phyloP scores from a whole-genome alignment of 2,113 vertebrate species.

The Oxyura jamaicensis region DNA sequence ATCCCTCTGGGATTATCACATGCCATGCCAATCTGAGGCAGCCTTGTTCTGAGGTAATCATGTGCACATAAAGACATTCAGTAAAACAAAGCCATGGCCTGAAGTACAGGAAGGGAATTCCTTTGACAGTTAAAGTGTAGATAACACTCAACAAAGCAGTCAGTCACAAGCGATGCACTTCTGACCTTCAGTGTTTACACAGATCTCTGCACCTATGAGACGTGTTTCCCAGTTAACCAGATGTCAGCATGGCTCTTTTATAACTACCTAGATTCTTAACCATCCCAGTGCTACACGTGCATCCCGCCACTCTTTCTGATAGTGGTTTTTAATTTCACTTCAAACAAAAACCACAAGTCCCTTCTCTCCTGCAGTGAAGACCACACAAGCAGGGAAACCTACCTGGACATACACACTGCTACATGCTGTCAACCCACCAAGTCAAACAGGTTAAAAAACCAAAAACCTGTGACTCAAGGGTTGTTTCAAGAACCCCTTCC shows the following conservation, averaged over 20 bases:
- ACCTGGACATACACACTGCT: not conserved
- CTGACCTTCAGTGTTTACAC: not conserved
- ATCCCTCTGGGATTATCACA: not conserved
- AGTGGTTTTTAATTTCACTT: not conserved
- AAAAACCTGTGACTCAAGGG: not conserved
- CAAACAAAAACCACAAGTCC: not conserved
- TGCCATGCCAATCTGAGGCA: not conserved
- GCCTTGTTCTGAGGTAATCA: not conserved
- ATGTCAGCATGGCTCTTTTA: not conserved
- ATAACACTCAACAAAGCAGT: not conserved
- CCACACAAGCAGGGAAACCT: not conserved
- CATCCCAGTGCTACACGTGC: not conserved
- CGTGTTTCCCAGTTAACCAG: accelerated
- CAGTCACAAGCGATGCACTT: not conserved
- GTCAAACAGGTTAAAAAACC: not conserved
- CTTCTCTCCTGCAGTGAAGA: not conserved
- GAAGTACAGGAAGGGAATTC: not conserved
- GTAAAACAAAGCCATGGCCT: not conserved
- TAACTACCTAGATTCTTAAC: not conserved
- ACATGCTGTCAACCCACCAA: not conserved
- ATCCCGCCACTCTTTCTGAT: not conserved
- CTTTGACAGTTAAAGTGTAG: not conserved
- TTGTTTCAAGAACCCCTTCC: not conserved
- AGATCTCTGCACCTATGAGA: not conserved
- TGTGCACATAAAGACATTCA: not conserved